These are phyloP conservation scores for Brachionus rubens DNA, from an alignment of 1,140 invertebrate species.

Conservation along the genomic window DNA sequence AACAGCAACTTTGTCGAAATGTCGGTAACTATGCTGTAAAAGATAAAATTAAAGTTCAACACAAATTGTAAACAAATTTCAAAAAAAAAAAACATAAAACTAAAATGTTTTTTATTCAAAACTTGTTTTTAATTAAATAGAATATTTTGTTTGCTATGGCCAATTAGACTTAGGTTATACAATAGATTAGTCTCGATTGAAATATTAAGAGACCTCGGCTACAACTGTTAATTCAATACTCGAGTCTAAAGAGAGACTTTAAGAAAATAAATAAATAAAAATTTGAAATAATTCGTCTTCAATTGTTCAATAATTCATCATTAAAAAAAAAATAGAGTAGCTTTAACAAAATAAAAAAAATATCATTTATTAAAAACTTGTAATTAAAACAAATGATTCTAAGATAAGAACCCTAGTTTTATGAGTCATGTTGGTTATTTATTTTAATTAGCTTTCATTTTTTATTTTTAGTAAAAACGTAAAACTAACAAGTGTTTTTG, in stretches of 20 bases:
- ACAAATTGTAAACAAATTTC: not conserved
- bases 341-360: not conserved
- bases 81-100: slow-evolving; percentile 6
- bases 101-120: not conserved
- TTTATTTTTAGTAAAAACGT: too few relatives aligned
- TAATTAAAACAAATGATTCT: slow-evolving; percentile 20
- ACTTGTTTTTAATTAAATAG: slow-evolving; percentile 20
- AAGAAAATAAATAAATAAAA: too few relatives aligned
- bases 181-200: not conserved
- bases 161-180: slow-evolving; percentile 23
- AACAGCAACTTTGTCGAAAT: slow-evolving; percentile 3
- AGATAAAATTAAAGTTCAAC: not conserved
- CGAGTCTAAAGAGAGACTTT: too few relatives aligned
- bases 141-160: too few relatives aligned
- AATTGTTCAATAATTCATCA: slow-evolving; percentile 28
- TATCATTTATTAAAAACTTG: not conserved
- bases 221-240: not conserved
- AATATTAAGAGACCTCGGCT: not conserved
- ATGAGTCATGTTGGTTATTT: slow-evolving; percentile 20
- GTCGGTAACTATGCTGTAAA: slow-evolving; percentile 35
- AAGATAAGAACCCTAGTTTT: not conserved
- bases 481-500: slow-evolving; percentile 28
- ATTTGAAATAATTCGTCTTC: too few relatives aligned
- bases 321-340: too few relatives aligned
- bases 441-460: too few relatives aligned